Evolutionary conservation across 2,797 vertebrate genomes (phyloP).

Genomic region (Lycodopsis pacificus): DNA sequence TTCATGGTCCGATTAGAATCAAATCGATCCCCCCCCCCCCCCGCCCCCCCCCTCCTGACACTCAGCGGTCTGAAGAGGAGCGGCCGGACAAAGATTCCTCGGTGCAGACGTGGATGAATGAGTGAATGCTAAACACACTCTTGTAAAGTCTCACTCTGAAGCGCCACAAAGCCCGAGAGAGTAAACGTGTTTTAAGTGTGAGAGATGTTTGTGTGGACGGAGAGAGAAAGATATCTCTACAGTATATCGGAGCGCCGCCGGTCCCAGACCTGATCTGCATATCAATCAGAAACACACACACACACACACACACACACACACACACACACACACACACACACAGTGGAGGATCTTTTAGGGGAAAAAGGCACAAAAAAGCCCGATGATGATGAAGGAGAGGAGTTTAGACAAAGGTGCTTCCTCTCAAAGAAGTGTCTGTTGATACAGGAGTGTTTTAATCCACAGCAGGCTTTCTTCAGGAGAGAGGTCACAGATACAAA

Average conservation of each 20-base stretch:
- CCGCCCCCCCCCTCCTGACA: conserved; percentile 88
- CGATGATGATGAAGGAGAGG: conserved; percentile 16
- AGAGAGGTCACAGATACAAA: conserved; percentile 54
- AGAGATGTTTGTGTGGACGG: conserved; percentile 61
- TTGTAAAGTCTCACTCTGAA: conserved; percentile 88
- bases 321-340: too few relatives aligned
- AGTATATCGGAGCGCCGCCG: conserved; percentile 42
- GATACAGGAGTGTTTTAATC: conserved; percentile 28
- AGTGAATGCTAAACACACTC: conserved; percentile 99
- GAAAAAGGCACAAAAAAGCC: neutral
- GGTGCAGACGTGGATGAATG: conserved; percentile 91
- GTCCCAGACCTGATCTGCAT: conserved; percentile 62
- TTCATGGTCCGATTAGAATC: conserved; percentile 99
- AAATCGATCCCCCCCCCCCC: conserved; percentile 97
- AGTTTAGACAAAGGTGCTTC: conserved; percentile 40
- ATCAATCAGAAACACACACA: conserved; percentile 62
- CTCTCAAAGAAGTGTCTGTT: conserved; percentile 34
- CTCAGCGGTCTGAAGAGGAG: conserved; percentile 94
- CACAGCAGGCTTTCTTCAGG: conserved; percentile 23
- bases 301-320: neutral
- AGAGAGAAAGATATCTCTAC: conserved; percentile 43
- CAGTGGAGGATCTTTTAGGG: conserved; percentile 22
- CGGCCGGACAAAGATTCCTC: conserved; percentile 93
- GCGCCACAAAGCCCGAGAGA: conserved; percentile 87
- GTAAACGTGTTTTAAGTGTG: conserved; percentile 74